Base-by-base conservation (phyloP, 2,888 invertebrate species). In the Drosophila meridionalis region DNA sequence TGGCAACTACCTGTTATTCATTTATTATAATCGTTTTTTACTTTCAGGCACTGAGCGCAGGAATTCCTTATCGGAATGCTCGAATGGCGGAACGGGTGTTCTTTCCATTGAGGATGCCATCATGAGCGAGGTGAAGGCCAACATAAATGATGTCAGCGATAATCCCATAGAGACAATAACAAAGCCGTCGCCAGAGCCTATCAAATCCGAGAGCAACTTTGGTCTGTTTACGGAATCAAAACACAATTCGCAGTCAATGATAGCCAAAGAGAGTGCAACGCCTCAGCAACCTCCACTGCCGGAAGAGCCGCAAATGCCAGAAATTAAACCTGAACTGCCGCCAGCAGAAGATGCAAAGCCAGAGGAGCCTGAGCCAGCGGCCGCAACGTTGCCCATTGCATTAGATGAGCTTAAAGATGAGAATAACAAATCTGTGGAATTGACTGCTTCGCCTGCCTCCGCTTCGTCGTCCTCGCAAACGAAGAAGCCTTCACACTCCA, bases 11-110 rank as follows among this genome's bases (percentile, higher is more conserved):
- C 1, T 12, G 11, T 53, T 9, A 9, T 30, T 26, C 36, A 34
- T 30, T 43, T 20, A 12, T 12, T 36, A 3, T 7, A 34, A 5
- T 14, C 34, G 0, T 11, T 9, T 43, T 12, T 0, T 9, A 7
- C 5, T 48, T 59, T 1, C 36, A 91, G 91, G 92, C 4, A 92
- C 92, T 36, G 91, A 92, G 59, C 83, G 92, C 8, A 88, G 82
- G 34, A 77, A 63, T 28, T 87, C 87, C 0, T 26, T 80, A 14
- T 62, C 86, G 2, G 69, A 78, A n/a, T 63, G 50, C 11, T 73
- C 62, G 0, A 82, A 70, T 8, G 71, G 72, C 30, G 60, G 14
- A 2, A 38, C 57, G 0, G 56, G 45, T 9, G 34, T 50, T 11
- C 59, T 87, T 7, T 75, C 79, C 3, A 85, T 87, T 36, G 87